Base-by-base conservation (phyloP, 2,888 invertebrate genomes). In the Fabriciana adippe region DNA sequence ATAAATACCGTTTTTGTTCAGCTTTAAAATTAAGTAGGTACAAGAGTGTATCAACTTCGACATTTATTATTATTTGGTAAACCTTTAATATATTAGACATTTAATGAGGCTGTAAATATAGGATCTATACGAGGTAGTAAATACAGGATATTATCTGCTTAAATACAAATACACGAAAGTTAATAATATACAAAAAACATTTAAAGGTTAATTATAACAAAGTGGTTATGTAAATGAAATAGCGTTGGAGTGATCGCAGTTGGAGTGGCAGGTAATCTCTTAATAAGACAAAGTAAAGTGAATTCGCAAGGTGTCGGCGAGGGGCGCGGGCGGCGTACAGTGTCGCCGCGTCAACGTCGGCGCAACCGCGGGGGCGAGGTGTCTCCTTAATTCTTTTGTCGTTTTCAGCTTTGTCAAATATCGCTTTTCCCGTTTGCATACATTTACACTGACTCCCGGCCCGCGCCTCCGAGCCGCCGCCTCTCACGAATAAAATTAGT, bases 401-500 rank as follows among this genome's bases (percentile, higher is more conserved):
- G 90, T 92, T 92, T 88, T 90, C 92, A 87, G 83, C 86, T 86
- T 81, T 83, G 87, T 91, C 92, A 90, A 92, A 90, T 88, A 91
- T 86, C 87, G 86, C 84, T 84, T 86, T 87, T 84, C 84, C 87
- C 86, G 90, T 91, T 91, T 90, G 90, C 92, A 91, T 92, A 92
- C 83, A 92, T 92, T 92, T 92, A 87, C 90, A 83, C 85, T 78
- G 79, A 73, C 75, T 78, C 70, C 74, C 76, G 66, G 64, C 66
- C 73, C 59, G 69, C 75, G 73, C 73, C 78, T 77, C 79, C 76
- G 73, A 78, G 76, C 76, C 73, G 78, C 78, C 79, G 73, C 76
- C 91, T 88, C 84, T 91, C 86, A 86, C 86, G 87, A 89, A 92
- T 90, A 87, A 92, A 89, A 92, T 92, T 92, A 92, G 90, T 90